Evolutionary conservation across 2,797 vertebrate species (phyloP).

Genomic region (Megalops cyprinoides): DNA sequence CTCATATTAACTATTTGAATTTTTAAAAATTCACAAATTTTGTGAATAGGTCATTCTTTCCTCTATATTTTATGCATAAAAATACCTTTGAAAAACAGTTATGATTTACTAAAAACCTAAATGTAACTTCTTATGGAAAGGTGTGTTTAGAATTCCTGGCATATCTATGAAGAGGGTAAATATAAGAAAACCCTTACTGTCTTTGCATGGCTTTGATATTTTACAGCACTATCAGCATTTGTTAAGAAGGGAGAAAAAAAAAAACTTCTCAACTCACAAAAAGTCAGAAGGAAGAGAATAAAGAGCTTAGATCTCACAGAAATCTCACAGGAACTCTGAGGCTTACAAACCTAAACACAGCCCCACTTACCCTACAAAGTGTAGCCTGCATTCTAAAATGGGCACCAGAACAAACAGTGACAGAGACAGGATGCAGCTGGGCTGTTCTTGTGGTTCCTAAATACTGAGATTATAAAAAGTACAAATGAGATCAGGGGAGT

Average conservation of each 20-base stretch:
- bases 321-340: background rate
- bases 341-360: background rate
- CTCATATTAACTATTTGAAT: no score
- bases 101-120: no score
- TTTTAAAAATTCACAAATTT: no score
- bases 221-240: no score
- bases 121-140: no score
- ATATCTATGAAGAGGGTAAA: background rate
- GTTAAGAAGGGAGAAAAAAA: no score
- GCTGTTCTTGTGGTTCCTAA: slow-evolving; percentile 28
- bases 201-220: no score
- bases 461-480: background rate
- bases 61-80: no score
- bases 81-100: no score
- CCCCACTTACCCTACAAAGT: background rate
- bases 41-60: no score
- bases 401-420: slow-evolving; percentile 27
- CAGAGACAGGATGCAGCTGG: slow-evolving; percentile 39
- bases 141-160: no score
- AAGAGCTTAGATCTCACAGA: background rate
- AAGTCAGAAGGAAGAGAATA: background rate
- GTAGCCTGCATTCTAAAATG: slow-evolving; percentile 19
- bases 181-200: background rate
- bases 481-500: background rate
- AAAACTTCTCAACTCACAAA: no score